Evolutionary conservation across 1,140 invertebrate genomes (phyloP), one percentile per base, ranked within the genome.

Genomic region (Psilanteris sp.): DNA sequence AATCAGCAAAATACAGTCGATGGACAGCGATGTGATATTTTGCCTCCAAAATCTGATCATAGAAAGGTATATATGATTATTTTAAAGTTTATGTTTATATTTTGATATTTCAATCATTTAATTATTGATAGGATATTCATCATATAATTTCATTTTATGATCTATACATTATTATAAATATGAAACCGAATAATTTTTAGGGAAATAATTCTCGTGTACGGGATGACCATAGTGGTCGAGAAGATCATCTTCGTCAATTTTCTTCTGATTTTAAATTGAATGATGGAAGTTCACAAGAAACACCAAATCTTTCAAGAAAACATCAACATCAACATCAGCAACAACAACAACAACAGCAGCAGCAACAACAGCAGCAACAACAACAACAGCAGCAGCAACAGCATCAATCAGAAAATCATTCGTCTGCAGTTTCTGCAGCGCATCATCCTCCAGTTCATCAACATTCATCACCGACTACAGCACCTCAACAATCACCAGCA

Each of bases 231-330:
- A 4, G 27, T 8, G 16, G 14, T 22, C 59, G 70, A 9, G 82
- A 90, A 27, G 83, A 88, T 11, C 90, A 92, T 26, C 54, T 92
- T 6, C 90, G 91, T 76, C 90, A 91, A 31, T 92, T 92, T 72
- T 83, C 88, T 10, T 79, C 88, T n/a, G 90, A 91, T 48, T 92
- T 92, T 70, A 90, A 91, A 81, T 74, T 92, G 9, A 79, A 81
- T n/a, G 89, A 90, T 13, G 57, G 83, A 41, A 71, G 81, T 16
- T 7, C 72, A 2, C 87, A 85, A 55, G 86, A 89, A 3, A 71
- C 78, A 3, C 68, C 78, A 9, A 70, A 68, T 13, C 57, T 81
- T 55, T 64, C 78, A 0, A 78, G 85, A 55, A 85, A 86, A 37
- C 83, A 83, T 8, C 83, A 83, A 10, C 82, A 85, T 29, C 79